Conservation (phyloP, 2,888 invertebrate genomes). For the Agrochola lota region DNA sequence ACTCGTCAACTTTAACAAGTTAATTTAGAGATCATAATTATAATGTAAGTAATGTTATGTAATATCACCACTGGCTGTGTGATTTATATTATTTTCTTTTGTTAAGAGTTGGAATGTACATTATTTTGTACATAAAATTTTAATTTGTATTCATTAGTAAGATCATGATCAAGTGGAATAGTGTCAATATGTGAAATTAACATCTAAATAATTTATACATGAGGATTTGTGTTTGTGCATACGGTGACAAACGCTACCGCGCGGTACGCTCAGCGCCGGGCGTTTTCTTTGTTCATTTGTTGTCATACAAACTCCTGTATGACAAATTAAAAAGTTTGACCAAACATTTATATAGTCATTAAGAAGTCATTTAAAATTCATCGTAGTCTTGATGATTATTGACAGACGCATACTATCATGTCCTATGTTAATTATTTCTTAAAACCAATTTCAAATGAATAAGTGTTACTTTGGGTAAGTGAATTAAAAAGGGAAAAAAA, state of each 20-base stretch:
- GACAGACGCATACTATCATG: constrained; percentile 32
- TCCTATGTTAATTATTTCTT: constrained; percentile 32
- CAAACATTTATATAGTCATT: constrained; percentile 64
- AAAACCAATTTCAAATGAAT: constrained; percentile 26
- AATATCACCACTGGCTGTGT: constrained; percentile 64
- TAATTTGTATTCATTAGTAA: constrained; percentile 52
- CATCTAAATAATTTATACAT: constrained; percentile 74
- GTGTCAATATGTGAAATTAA: constrained; percentile 73
- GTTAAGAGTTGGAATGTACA: constrained; percentile 58
- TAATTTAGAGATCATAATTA: constrained; percentile 56
- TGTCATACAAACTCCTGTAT: constrained; percentile 41
- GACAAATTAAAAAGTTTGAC: constrained; percentile 54
- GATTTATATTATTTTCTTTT: constrained; percentile 57
- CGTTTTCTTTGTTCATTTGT: constrained; percentile 28
- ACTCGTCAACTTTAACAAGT: constrained; percentile 40
- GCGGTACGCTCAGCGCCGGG: constrained; percentile 32
- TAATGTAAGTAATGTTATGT: constrained; percentile 59
- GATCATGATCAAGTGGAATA: constrained; percentile 63
- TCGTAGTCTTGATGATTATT: constrained; percentile 49
- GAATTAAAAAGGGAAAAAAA: constrained; percentile 25
- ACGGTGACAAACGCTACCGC: constrained; percentile 18
- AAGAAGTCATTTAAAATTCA: constrained; percentile 58
- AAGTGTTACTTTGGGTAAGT: constrained; percentile 13
- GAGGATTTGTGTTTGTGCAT: constrained; percentile 64
- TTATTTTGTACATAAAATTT: constrained; percentile 60